phyloP scores from a whole-genome alignment of 2,113 vertebrate genomes.

The Scopus umbretta region DNA sequence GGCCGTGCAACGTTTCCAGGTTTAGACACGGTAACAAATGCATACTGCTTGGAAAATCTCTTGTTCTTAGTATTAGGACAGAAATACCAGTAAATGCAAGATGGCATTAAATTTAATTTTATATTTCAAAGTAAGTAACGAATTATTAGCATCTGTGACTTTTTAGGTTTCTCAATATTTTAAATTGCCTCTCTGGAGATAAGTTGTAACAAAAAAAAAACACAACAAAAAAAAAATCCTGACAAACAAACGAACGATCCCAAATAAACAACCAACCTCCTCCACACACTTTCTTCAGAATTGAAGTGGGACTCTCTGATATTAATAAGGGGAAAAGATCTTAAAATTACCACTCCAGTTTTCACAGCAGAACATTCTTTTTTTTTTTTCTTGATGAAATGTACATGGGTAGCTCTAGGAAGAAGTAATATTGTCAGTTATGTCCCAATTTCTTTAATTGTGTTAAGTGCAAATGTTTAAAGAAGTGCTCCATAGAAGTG shows the following conservation, averaged over 20 bases:
- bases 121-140: background rate
- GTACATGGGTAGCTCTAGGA: background rate
- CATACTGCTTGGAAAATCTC: background rate
- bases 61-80: background rate
- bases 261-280: too few species aligned
- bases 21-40: conserved; percentile 79
- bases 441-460: background rate
- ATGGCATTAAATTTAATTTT: background rate
- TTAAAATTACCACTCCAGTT: background rate
- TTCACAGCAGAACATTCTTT: background rate
- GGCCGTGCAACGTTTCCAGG: conserved; percentile 75
- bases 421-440: background rate
- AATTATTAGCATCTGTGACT: background rate
- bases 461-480: background rate
- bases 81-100: background rate
- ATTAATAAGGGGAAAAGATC: background rate
- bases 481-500: background rate
- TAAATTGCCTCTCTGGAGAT: background rate
- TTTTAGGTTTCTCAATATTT: background rate
- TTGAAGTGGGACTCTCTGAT: background rate
- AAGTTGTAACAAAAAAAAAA: background rate
- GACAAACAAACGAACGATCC: background rate
- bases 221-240: background rate
- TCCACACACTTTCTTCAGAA: background rate
- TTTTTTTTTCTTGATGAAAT: background rate